Evolutionary conservation across 1,140 invertebrate genomes (phyloP).

Genomic region (Drosophila equinoxialis): DNA sequence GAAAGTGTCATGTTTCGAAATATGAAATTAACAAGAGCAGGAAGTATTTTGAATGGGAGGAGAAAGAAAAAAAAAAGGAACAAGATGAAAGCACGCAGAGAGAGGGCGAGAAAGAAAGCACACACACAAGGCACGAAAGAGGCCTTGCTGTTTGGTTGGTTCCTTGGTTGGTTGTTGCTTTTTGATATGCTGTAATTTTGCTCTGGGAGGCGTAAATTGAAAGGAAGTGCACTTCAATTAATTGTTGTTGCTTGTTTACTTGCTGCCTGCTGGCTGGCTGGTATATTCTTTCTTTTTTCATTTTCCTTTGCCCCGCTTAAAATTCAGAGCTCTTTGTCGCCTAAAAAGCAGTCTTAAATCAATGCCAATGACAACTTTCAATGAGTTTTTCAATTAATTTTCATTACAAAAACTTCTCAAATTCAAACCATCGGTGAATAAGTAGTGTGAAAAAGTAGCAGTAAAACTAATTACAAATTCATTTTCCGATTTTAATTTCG

Average conservation of each 20-base stretch:
- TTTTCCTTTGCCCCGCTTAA: background rate
- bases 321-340: background rate
- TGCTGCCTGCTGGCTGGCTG: conserved; percentile 6
- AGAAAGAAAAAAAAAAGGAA: background rate
- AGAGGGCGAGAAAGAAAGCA: conserved; percentile 1
- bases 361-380: conserved; percentile 52
- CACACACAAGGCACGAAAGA: conserved; percentile 15
- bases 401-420: conserved; percentile 47
- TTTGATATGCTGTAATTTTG: conserved; percentile 59
- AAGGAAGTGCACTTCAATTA: conserved; percentile 79
- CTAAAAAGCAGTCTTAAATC: conserved; percentile 10
- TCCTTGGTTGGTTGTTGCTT: conserved; percentile 21
- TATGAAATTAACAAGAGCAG: conserved; percentile 71
- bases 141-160: conserved; percentile 4
- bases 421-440: conserved; percentile 44
- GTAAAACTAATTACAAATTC: conserved; percentile 82
- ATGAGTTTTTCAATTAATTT: conserved; percentile 79
- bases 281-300: background rate
- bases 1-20: conserved; percentile 79
- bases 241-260: conserved; percentile 32
- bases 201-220: conserved; percentile 63
- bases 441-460: conserved; percentile 62
- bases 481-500: conserved; percentile 77
- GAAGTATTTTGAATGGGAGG: conserved; percentile 15
- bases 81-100: background rate